phyloP scores from a whole-genome alignment of 2,888 invertebrate species.

The Nephrotoma guestfalica region DNA sequence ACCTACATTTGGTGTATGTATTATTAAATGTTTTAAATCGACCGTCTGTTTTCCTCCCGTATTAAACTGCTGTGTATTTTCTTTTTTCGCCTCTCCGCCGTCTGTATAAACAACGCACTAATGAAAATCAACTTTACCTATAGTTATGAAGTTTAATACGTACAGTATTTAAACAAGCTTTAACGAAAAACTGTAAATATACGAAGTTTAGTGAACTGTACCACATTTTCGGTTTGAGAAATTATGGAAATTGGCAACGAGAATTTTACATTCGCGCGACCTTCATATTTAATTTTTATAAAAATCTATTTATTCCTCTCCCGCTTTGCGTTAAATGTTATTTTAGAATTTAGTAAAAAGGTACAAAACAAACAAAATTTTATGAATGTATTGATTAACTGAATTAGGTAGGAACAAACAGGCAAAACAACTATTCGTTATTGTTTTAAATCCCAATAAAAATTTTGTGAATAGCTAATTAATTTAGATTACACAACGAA shows the following conservation, averaged over 20 bases:
- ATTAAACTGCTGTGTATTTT: not conserved
- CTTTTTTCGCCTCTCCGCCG: not conserved
- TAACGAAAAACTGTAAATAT: not conserved
- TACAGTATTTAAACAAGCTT: not conserved
- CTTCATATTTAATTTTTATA: not conserved
- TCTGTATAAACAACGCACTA: not conserved
- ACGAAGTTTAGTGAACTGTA: not conserved
- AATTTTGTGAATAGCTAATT: not conserved
- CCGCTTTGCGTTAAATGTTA: not conserved
- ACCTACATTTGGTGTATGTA: not conserved
- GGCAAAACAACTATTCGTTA: not conserved
- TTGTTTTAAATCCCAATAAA: not conserved
- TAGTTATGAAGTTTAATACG: not conserved
- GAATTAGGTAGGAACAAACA: not conserved
- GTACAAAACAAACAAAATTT: not conserved
- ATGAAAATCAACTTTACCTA: not conserved
- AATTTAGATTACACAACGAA: not conserved
- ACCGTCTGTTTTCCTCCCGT: not conserved
- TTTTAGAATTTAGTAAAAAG: not conserved
- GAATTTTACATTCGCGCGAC: not conserved
- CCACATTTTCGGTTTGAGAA: not conserved
- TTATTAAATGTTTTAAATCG: not conserved
- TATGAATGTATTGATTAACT: not conserved
- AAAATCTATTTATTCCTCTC: not conserved
- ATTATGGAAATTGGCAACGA: not conserved